Evolutionary conservation across 64 coral and sea anemone genomes (phyloP).

Genomic region (Trachythela sp.): DNA sequence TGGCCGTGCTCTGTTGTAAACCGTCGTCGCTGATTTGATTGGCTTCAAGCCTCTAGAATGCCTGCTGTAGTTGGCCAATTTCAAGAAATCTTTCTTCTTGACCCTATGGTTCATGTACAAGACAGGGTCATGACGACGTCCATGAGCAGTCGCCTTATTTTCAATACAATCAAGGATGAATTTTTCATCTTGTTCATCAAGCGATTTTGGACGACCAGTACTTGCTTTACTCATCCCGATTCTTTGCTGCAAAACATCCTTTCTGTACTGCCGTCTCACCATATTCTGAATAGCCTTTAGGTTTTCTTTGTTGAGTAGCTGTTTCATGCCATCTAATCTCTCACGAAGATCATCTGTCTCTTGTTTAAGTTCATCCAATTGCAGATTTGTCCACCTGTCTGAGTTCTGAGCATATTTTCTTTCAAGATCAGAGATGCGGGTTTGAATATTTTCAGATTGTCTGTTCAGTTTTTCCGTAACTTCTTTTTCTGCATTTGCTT

Average conservation of each 20-base stretch:
- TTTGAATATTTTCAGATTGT: constrained; percentile 15
- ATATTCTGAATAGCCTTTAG: not conserved
- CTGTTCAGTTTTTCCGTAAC: not conserved
- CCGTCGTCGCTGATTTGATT: constrained; percentile 36
- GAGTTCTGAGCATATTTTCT: not conserved
- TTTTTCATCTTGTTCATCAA: constrained; percentile 27
- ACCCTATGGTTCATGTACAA: constrained; percentile 33
- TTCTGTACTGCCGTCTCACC: not conserved
- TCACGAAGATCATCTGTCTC: no score
- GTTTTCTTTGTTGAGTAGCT: not conserved
- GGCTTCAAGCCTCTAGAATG: not conserved
- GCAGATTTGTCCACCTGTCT: not conserved
- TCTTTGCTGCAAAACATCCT: not conserved
- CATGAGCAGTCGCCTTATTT: constrained; percentile 26
- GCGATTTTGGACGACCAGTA: not conserved
- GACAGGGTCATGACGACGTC: constrained; percentile 6
- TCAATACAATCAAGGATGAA: constrained; percentile 25
- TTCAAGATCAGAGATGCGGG: not conserved
- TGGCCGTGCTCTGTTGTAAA: constrained; percentile 35
- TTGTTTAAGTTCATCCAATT: no score
- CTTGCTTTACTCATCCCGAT: constrained; percentile 26
- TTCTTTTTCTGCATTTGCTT: not conserved
- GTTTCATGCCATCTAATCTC: not conserved
- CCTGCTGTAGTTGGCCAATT: not conserved
- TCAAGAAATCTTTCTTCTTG: constrained; percentile 32